Evolutionary conservation across 1,140 invertebrate species (phyloP), one percentile per base, ranked within the genome.

Genomic region (Papilio xuthus): DNA sequence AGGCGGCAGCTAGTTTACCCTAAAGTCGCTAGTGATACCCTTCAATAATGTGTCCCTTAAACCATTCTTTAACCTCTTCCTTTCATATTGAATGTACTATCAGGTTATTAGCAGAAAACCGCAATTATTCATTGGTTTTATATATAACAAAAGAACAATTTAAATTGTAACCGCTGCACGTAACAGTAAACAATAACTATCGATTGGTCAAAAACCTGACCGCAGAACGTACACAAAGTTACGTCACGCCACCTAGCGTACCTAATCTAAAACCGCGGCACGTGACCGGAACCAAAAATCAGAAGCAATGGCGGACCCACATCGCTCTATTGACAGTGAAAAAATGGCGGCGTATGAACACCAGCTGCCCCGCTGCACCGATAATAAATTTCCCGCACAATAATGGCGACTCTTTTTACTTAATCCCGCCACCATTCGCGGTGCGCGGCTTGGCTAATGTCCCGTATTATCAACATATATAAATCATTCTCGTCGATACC

Each of bases 401-500:
- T 89, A 89, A 90, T 86, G 83, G 83, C 83, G 81, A 83, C 84
- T 89, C 84, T 90, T 92, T 92, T 92, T 88, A 87, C 84, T 87
- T 87, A 88, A 90, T 86, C 89, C 89, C 88, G 85, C 80, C 85
- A 77, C 77, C 74, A 78, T 85, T 83, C 86, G 84, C 84, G 87
- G 88, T 85, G 83, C 89, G 89, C 81, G 90, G 88, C 86, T 88
- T 81, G 79, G 79, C 88, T 91, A 90, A 90, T 88, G 88, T 84
- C 77, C 79, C 84, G 86, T 87, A 84, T 89, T 90, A 88, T 88
- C 82, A 87, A 81, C 84, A 84, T 86, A 86, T 86, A 88, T 91
- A 91, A 90, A 90, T 91, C 88, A 91, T 88, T 90, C 83, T 85
- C 82, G 85, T 88, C 88, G 88, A 89, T 88, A 79, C 81, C 85